Percentiles rank a stretch among this genome's conserved stretches.
Evolutionary conservation across 2,888 invertebrate genomes (phyloP).

Genomic region (Lumbricus terrestris): DNA sequence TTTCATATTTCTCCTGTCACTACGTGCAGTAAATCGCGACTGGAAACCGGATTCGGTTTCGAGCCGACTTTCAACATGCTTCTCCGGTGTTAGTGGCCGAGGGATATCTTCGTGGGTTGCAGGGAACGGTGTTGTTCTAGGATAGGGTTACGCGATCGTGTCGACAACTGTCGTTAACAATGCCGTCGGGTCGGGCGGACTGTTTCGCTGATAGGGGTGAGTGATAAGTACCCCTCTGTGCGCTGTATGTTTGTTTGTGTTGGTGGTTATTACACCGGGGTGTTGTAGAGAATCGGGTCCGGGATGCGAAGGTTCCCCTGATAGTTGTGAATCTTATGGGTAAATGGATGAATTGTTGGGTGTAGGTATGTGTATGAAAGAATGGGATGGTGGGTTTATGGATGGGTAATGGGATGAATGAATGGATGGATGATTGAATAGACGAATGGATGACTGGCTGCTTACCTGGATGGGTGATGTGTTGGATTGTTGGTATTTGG

Average conservation of each 20-base stretch:
- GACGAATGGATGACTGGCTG: too few relatives aligned
- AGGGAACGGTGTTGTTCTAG: background rate
- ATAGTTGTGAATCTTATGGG: too few relatives aligned
- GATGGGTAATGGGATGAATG: too few relatives aligned
- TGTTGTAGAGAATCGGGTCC: background rate
- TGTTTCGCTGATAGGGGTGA: background rate
- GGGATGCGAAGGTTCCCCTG: background rate
- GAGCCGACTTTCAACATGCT: background rate
- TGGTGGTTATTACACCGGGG: background rate
- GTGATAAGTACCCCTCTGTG: background rate
- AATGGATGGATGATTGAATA: too few relatives aligned
- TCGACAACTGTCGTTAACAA: background rate
- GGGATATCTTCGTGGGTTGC: background rate
- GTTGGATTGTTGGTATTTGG: too few relatives aligned
- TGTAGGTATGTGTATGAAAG: too few relatives aligned
- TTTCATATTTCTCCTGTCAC: background rate
- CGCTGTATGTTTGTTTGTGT: too few relatives aligned
- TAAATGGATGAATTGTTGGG: too few relatives aligned
- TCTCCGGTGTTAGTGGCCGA: background rate
- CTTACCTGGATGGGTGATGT: too few relatives aligned
- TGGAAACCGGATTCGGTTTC: background rate
- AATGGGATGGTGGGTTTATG: too few relatives aligned
- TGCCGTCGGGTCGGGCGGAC: background rate
- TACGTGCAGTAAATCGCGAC: background rate
- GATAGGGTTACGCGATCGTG: background rate